Evolutionary conservation across 92 coral and sea anemone genomes (phyloP).

Genomic region (Porites divaricata): DNA sequence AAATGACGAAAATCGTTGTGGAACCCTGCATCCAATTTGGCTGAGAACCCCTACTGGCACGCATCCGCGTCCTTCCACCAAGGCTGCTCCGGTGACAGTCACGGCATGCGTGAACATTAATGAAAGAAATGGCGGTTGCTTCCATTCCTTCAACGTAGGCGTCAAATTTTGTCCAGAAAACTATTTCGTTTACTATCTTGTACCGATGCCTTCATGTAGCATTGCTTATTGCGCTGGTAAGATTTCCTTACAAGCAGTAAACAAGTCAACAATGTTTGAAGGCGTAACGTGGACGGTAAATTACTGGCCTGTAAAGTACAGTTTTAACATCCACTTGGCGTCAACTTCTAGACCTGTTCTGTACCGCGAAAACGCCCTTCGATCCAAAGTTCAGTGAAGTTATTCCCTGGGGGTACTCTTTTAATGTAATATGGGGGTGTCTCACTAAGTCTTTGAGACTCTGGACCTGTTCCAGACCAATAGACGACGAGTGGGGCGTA

Average conservation of each 20-base stretch:
- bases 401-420: no score
- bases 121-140: background rate
- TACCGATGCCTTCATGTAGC: background rate
- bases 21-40: conserved; percentile 29
- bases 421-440: no score
- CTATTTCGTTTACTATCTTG: conserved; percentile 9
- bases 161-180: conserved; percentile 3
- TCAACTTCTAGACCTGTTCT: no score
- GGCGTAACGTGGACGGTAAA: no score
- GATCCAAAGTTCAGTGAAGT: no score
- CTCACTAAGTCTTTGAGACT: no score
- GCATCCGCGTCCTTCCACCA: background rate
- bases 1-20: conserved; percentile 8
- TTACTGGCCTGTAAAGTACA: no score
- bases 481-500: no score
- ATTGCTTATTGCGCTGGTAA: conserved; percentile 30
- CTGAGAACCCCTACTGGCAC: background rate
- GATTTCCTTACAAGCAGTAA: background rate
- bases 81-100: background rate
- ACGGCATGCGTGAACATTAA: background rate
- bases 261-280: no score
- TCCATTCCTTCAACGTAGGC: background rate
- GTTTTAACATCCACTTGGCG: no score
- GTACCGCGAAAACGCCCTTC: no score
- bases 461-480: no score